Evolutionary conservation across 2,113 vertebrate species (phyloP).

Genomic region (Prunella himalayana): DNA sequence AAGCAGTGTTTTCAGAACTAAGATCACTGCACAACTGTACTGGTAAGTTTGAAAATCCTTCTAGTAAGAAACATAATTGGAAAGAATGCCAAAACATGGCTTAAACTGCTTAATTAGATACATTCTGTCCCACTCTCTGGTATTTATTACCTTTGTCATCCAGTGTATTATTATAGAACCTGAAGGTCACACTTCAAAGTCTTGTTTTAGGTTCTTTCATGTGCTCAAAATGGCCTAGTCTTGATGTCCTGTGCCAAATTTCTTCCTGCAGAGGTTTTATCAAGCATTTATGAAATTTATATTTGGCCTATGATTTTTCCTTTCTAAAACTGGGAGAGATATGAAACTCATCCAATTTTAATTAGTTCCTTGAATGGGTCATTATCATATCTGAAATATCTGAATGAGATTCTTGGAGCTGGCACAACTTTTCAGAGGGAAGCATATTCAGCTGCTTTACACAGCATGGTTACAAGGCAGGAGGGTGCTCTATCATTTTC

Average conservation of each 20-base stretch:
- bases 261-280: not conserved
- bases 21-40: not conserved
- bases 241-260: not conserved
- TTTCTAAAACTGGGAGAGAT: not conserved
- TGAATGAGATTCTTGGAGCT: slow-evolving; percentile 4
- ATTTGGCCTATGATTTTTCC: slow-evolving; percentile 21
- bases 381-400: slow-evolving; percentile 35
- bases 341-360: slow-evolving; percentile 33
- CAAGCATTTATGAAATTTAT: slow-evolving; percentile 26
- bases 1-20: not conserved
- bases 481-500: not conserved
- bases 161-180: not conserved
- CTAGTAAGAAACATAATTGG: not conserved
- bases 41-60: not conserved
- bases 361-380: slow-evolving; percentile 42
- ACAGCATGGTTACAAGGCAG: not conserved
- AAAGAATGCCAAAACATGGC: not conserved
- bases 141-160: not conserved
- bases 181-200: slow-evolving; percentile 37
- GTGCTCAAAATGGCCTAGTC: not conserved
- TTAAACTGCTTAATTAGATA: not conserved
- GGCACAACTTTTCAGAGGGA: not conserved
- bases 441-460: not conserved
- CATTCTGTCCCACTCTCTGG: not conserved
- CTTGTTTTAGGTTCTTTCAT: not conserved